Evolutionary conservation across 1,140 invertebrate species (phyloP).

Genomic region (Ditylenchus dipsaci): DNA sequence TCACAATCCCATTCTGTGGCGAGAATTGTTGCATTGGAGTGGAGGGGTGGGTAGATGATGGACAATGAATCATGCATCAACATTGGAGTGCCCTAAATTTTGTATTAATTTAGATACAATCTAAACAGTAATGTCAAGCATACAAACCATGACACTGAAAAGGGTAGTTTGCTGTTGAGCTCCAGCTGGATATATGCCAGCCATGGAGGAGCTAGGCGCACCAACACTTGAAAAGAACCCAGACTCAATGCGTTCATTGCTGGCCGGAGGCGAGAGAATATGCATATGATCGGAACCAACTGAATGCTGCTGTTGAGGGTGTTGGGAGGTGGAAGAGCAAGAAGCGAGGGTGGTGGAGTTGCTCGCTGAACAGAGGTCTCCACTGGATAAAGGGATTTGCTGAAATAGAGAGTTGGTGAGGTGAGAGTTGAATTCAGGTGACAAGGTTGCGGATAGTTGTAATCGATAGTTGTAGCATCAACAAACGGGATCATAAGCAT

Average conservation of each 20-base stretch:
- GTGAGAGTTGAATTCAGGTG: not conserved
- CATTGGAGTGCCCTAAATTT: not conserved
- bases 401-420: not conserved
- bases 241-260: constrained; percentile 32
- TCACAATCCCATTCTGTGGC: constrained; percentile 33
- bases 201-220: not conserved
- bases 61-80: constrained; percentile 23
- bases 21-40: constrained; percentile 48
- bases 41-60: constrained; percentile 41
- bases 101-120: not conserved
- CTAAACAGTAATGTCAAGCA: not conserved
- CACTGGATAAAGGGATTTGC: not conserved
- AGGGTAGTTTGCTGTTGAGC: not conserved
- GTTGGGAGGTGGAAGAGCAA: not conserved
- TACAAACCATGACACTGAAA: not conserved
- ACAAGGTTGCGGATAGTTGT: too few relatives aligned
- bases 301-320: not conserved
- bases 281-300: constrained; percentile 8
- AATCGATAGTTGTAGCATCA: too few relatives aligned
- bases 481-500: too few relatives aligned
- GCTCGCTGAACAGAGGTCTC: not conserved
- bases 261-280: constrained; percentile 35
- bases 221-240: constrained; percentile 4
- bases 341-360: too few relatives aligned
- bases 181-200: not conserved